Evolutionary conservation across 1,140 invertebrate species (phyloP).

Genomic region (Muscidifurax raptorellus): DNA sequence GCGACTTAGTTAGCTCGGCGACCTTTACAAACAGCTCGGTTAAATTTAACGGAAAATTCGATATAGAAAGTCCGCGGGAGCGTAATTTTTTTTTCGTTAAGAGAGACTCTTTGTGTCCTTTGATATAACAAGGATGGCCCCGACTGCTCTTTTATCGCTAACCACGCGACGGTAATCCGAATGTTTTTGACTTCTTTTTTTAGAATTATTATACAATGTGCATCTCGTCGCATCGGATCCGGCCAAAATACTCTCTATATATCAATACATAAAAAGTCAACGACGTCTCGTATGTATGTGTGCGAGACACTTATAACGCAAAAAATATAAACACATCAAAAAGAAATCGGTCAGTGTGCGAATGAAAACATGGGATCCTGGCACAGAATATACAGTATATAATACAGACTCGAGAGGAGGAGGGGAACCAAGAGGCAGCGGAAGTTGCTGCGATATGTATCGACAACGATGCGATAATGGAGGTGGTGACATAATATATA

Average conservation of each 20-base stretch:
- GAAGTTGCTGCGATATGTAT: not conserved
- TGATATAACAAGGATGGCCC: not conserved
- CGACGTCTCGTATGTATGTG: too few species aligned
- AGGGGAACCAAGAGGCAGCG: not conserved
- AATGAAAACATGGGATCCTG: too few species aligned
- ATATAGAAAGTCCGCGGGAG: not conserved
- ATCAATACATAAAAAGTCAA: too few species aligned
- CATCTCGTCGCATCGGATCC: not conserved
- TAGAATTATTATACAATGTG: not conserved
- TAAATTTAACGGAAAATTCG: not conserved
- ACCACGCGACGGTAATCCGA: not conserved
- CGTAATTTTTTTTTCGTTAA: not conserved
- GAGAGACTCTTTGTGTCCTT: not conserved
- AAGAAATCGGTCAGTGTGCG: too few species aligned
- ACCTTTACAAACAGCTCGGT: not conserved
- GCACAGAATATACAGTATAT: too few species aligned
- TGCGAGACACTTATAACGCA: too few species aligned
- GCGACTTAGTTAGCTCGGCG: too few species aligned
- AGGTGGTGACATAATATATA: not conserved
- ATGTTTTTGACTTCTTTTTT: not conserved
- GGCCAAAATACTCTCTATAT: not conserved
- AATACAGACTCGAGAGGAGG: not conserved
- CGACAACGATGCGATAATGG: not conserved
- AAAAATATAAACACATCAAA: too few species aligned
- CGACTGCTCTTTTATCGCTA: too few species aligned